Evolutionary conservation across 2,888 invertebrate genomes (phyloP), one percentile per base, ranked within the genome.

Genomic region (Hypomecis atomaria): DNA sequence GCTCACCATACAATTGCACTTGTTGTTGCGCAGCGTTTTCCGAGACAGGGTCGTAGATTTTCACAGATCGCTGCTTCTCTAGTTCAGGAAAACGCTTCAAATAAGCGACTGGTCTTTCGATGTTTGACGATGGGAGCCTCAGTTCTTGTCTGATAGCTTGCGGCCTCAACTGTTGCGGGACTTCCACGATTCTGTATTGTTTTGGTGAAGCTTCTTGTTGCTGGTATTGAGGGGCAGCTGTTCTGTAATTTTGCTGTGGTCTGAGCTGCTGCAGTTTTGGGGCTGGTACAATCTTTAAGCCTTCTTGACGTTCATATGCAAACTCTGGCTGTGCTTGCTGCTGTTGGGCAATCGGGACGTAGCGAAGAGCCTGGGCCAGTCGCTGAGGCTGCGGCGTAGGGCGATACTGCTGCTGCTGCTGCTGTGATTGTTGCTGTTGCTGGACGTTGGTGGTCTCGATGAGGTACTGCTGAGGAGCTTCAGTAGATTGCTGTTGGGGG

Each of bases 361-460:
- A 89, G 8, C 88, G 83, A 0, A 89, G 77, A 23, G 84, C 71
- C 71, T 90, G 90, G 6, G 86, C 64, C 4, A 81, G 79, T 76
- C 86, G 80, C 59, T 87, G 89, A 1, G 76, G 82, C 65, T 86
- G 87, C 8, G 78, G 77, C 23, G 81, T 76, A 4, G 81, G 79
- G 1, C 80, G 84, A 66, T 85, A 87, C 56, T 78, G 85, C 10
- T 77, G 77, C 11, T 71, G 76, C 40, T 73, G 77, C 48, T 71
- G 76, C 45, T 74, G 71, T 33, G 43, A 43, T 33, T 79, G 83
- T 33, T 79, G 84, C 65, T 86, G 88, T 62, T 85, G 86, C 67
- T 90, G 90, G 0, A 92, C 84, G 60, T 92, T 92, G 0, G 93
- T 93, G 0, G 93, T 93, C 75, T 93, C 93, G 33, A 93, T 93